phyloP scores from a whole-genome alignment of 35 echinoderm and acorn worm species.

The Ophioderma brevispina region DNA sequence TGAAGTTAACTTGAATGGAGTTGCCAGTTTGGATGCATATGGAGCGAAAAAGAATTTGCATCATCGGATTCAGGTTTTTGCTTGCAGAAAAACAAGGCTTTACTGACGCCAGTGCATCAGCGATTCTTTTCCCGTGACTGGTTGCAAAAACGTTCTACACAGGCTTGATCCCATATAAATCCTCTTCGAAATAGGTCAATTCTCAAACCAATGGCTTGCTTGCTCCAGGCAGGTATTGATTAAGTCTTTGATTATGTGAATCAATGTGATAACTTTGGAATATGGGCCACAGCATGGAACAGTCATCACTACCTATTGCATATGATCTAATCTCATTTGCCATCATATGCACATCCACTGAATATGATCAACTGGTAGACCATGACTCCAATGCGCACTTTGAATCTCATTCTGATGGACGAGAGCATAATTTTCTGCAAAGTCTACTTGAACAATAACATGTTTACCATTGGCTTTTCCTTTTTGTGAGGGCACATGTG shows the following conservation, averaged over 20 bases:
- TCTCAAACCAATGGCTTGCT: slow-evolving; percentile 7
- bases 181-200: slow-evolving; percentile 2
- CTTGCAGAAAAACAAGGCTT: slow-evolving; percentile 5
- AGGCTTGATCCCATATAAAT: slow-evolving; percentile 40
- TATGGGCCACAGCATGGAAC: background rate
- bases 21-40: slow-evolving; percentile 11
- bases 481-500: no score
- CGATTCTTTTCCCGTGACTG: slow-evolving; percentile 70
- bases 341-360: slow-evolving; percentile 28
- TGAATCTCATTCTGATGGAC: slow-evolving; percentile 63
- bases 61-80: background rate
- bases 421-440: slow-evolving; percentile 42
- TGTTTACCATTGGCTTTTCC: background rate
- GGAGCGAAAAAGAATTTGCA: slow-evolving; percentile 29
- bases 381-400: slow-evolving; percentile 47
- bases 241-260: slow-evolving; percentile 37
- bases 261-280: no score
- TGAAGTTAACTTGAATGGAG: background rate
- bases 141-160: slow-evolving; percentile 69
- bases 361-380: slow-evolving; percentile 42
- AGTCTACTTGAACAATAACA: slow-evolving; percentile 39
- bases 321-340: slow-evolving; percentile 32
- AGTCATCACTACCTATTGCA: slow-evolving; percentile 35
- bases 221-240: slow-evolving; percentile 21
- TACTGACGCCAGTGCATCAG: slow-evolving; percentile 64